Conservation (phyloP, 2,797 vertebrate species). For the Botia kubotai region DNA sequence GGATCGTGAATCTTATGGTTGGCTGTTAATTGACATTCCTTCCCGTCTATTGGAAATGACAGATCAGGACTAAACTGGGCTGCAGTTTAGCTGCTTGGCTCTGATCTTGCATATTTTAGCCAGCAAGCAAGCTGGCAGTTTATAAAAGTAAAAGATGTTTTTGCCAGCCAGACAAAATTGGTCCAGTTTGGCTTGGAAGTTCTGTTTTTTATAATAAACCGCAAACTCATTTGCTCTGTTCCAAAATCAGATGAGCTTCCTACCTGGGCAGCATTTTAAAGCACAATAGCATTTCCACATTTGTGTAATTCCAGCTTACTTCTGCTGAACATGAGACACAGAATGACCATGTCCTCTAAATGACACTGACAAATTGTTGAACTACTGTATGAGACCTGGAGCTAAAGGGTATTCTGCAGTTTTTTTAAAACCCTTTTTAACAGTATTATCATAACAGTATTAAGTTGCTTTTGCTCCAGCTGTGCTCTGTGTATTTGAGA, state of each 20-base stretch:
- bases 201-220: neutral
- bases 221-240: neutral
- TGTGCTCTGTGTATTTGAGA: slow-evolving; percentile 11
- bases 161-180: neutral
- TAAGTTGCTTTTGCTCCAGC: slow-evolving; percentile 25
- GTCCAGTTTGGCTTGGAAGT: neutral
- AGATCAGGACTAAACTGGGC: neutral
- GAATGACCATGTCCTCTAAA: slow-evolving; percentile 7
- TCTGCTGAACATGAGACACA: neutral
- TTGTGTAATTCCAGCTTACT: neutral
- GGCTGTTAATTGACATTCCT: neutral
- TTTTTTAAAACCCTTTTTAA: neutral
- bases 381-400: neutral
- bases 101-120: slow-evolving; percentile 24
- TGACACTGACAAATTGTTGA: slow-evolving; percentile 9
- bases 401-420: neutral
- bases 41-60: slow-evolving; percentile 7
- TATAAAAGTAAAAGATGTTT: slow-evolving; percentile 16
- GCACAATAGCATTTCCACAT: neutral
- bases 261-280: neutral
- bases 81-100: slow-evolving; percentile 22
- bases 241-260: neutral
- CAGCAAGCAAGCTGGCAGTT: neutral
- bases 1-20: neutral
- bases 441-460: neutral